Percentiles rank a stretch among this genome's conserved stretches.
These are phyloP conservation scores for Myiothlypis chrysogaster DNA, from an alignment of 2,797 vertebrate species.

Conservation along the genomic window DNA sequence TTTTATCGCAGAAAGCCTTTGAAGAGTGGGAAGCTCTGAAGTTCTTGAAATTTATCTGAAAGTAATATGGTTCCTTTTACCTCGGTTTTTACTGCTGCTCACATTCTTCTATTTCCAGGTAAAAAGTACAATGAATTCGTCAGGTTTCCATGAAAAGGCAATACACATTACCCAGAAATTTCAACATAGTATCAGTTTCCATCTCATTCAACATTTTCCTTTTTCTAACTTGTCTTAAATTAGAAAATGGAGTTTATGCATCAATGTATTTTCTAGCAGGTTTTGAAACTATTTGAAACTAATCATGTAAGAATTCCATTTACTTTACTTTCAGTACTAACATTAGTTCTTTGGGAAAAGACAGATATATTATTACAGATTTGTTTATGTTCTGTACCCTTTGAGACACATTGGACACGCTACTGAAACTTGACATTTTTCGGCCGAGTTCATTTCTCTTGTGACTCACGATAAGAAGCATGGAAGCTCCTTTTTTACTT, in stretches of 20 bases:
- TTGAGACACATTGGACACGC: background rate
- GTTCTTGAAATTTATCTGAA: background rate
- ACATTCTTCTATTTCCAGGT: background rate
- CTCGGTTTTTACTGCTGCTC: background rate
- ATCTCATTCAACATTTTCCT: background rate
- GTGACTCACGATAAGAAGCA: background rate
- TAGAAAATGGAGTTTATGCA: background rate
- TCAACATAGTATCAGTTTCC: background rate
- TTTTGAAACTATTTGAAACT: background rate
- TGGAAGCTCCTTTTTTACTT: background rate
- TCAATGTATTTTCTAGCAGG: background rate
- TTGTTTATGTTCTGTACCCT: background rate
- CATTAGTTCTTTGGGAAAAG: background rate
- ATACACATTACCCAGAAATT: background rate
- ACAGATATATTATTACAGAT: background rate
- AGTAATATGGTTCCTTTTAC: background rate
- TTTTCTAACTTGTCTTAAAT: background rate
- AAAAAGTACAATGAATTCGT: background rate
- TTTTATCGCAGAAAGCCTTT: constrained; percentile 1
- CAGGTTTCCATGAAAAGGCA: background rate
- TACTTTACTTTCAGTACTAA: background rate
- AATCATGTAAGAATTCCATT: background rate
- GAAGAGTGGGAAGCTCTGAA: background rate
- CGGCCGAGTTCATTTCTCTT: background rate
- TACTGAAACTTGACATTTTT: background rate